These are phyloP conservation scores for Hetaerina americana DNA, from an alignment of 1,140 invertebrate genomes.

Conservation along the genomic window DNA sequence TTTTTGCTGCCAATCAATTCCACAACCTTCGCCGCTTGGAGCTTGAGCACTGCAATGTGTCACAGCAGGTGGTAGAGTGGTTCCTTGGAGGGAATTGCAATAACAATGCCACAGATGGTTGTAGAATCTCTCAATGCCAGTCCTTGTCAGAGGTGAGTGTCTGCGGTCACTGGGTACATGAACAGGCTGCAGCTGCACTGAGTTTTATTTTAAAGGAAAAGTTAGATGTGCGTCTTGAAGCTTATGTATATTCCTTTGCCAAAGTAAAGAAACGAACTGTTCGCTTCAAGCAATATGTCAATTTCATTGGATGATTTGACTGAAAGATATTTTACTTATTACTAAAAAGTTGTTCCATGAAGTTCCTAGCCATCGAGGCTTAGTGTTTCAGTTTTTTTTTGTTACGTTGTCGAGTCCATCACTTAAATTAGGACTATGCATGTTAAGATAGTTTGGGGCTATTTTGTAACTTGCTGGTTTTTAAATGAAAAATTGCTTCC, in stretches of 20 bases:
- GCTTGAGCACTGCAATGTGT: slow-evolving; percentile 15
- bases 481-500: too few relatives aligned
- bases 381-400: not conserved
- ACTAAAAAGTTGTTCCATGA: not conserved
- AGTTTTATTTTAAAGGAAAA: slow-evolving; percentile 13
- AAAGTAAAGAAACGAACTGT: slow-evolving; percentile 15
- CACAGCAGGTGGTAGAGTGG: slow-evolving; percentile 10
- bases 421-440: too few relatives aligned
- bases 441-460: too few relatives aligned
- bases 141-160: slow-evolving; percentile 13
- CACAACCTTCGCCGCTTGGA: slow-evolving; percentile 13
- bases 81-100: slow-evolving; percentile 8
- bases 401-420: too few relatives aligned
- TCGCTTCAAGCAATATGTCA: slow-evolving; percentile 12
- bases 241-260: slow-evolving; percentile 14
- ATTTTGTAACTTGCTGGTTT: too few relatives aligned
- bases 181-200: slow-evolving; percentile 14
- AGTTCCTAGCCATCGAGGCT: not conserved
- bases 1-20: slow-evolving; percentile 10
- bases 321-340: not conserved
- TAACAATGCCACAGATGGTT: not conserved
- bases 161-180: slow-evolving; percentile 14
- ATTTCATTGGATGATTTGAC: not conserved
- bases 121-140: slow-evolving; percentile 7
- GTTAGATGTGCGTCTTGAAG: slow-evolving; percentile 14